phyloP scores from a whole-genome alignment of 2,888 invertebrate species.

The Pherbina coryleti region DNA sequence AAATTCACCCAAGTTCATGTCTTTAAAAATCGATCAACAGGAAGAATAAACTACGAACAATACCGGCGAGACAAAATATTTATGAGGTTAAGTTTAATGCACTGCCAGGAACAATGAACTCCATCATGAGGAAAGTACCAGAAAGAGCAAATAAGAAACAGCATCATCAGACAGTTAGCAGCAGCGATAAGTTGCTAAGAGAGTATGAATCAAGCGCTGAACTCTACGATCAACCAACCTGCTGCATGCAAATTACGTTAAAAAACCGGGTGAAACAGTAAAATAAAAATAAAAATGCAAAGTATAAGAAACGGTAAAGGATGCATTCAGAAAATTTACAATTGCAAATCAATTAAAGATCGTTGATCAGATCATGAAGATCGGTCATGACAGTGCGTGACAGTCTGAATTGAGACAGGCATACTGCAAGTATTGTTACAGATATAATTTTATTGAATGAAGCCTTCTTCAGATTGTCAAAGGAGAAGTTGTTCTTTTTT shows the following conservation, averaged over 20 bases:
- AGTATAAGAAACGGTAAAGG: background rate
- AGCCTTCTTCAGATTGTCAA: no score
- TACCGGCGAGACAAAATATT: constrained; percentile 23
- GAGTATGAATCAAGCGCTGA: background rate
- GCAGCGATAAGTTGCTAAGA: background rate
- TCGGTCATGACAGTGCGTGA: no score
- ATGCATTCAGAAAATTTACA: background rate
- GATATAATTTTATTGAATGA: no score
- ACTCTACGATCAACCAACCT: background rate
- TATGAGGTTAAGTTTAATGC: constrained; percentile 23
- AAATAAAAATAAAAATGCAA: background rate
- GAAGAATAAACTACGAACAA: background rate
- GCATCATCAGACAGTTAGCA: background rate
- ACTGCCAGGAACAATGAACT: constrained; percentile 22
- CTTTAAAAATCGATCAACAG: background rate
- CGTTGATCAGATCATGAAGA: background rate
- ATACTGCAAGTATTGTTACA: background rate
- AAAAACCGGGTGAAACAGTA: background rate
- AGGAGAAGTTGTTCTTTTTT: no score
- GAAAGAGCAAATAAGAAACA: no score
- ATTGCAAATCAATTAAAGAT: background rate
- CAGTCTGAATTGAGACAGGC: background rate
- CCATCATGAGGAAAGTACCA: no score
- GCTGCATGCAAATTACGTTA: background rate
- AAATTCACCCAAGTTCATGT: background rate